phyloP scores from a whole-genome alignment of 2,797 vertebrate species.

The Pyrocephalus nanus region DNA sequence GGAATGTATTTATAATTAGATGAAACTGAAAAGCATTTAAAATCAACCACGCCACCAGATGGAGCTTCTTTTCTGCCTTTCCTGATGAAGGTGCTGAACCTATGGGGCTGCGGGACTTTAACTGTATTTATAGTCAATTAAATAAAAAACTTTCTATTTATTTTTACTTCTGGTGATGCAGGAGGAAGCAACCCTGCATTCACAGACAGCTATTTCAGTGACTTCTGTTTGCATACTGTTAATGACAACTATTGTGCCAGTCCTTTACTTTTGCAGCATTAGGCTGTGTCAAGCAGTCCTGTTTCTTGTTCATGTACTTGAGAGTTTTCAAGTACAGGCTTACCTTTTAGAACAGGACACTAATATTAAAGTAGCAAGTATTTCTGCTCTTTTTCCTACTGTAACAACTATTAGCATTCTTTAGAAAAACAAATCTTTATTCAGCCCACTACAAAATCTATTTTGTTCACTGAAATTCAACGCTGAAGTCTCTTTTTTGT shows the following conservation, averaged over 20 bases:
- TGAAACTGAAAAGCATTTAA: not conserved
- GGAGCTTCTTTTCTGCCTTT: slow-evolving; percentile 54
- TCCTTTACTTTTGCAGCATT: not conserved
- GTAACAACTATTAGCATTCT: not conserved
- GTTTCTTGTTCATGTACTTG: not conserved
- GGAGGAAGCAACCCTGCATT: not conserved
- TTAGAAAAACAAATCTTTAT: not conserved
- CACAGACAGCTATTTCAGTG: not conserved
- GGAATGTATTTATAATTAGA: not conserved
- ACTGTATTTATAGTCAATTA: not conserved
- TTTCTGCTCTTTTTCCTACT: not conserved
- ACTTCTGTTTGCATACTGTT: not conserved
- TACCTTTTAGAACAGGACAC: not conserved
- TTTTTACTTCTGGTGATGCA: not conserved
- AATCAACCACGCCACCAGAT: slow-evolving; percentile 51
- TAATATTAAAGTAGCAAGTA: not conserved
- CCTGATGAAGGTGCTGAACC: not conserved
- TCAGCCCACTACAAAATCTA: not conserved
- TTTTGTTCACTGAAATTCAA: not conserved
- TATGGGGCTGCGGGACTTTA: not conserved
- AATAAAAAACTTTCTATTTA: not conserved
- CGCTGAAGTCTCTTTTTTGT: not conserved
- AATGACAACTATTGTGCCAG: not conserved
- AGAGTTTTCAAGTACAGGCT: not conserved
- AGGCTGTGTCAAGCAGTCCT: not conserved